A percentile compares a stretch with the other conserved stretches of the same genome.
Conservation (phyloP, 30 jellyfish, hydroid and myxozoan genomes). For the Calvadosia cruxmelitensis region DNA sequence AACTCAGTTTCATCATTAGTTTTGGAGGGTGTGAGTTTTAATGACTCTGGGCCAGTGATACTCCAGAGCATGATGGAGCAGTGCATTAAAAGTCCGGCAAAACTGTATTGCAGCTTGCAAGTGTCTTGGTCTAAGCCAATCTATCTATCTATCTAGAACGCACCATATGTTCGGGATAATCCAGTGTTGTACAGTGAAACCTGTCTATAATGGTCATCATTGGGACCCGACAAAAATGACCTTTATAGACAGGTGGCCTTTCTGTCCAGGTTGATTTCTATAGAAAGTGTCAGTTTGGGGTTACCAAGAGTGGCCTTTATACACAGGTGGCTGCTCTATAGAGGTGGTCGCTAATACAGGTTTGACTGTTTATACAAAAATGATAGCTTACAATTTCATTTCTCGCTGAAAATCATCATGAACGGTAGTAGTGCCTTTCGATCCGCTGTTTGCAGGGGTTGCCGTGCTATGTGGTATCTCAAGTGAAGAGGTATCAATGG, state of each 20-base stretch:
- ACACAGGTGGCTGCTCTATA: no score
- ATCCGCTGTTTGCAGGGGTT: not conserved
- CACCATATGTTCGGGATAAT: not conserved
- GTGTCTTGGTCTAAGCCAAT: not conserved
- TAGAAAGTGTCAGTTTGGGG: no score
- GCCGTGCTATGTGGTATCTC: constrained; percentile 16
- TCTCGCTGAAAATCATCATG: constrained; percentile 89
- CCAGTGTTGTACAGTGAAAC: no score
- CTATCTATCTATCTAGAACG: not conserved
- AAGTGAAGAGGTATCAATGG: constrained; percentile 36
- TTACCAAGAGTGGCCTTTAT: no score
- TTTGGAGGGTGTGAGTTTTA: no score
- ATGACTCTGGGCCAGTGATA: not conserved
- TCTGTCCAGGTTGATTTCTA: no score
- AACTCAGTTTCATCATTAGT: no score
- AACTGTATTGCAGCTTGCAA: not conserved
- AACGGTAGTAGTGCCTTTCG: not conserved
- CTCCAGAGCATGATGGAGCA: not conserved
- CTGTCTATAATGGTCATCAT: no score
- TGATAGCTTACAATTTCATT: constrained; percentile 58
- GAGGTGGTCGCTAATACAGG: no score
- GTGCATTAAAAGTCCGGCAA: not conserved
- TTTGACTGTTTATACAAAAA: no score
- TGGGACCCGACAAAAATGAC: no score
- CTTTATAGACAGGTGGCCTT: no score